Conservation (phyloP, 2,888 invertebrate species). For the Drosophila meridionalis region DNA sequence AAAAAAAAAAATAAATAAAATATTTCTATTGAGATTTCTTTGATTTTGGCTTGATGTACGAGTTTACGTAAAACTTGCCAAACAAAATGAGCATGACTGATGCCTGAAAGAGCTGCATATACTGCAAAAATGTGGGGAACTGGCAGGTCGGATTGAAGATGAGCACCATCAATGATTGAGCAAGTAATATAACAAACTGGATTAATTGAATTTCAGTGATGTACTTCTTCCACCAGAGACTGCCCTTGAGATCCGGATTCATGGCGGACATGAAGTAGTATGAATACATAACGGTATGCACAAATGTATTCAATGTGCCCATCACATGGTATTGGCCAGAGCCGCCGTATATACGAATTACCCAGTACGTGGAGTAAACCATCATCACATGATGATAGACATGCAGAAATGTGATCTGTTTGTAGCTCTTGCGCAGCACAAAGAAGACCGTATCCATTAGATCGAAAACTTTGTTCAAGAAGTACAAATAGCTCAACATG, state of each 20-base stretch:
- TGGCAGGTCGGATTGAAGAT: constrained; percentile 40
- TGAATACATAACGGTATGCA: constrained; percentile 93
- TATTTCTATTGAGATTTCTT: not conserved
- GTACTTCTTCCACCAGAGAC: constrained; percentile 91
- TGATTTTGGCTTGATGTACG: constrained; percentile 27
- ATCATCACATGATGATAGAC: constrained; percentile 63
- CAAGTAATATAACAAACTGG: constrained; percentile 86
- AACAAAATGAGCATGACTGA: constrained; percentile 45
- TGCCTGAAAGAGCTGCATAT: constrained; percentile 29
- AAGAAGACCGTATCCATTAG: constrained; percentile 64
- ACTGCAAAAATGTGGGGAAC: constrained; percentile 23
- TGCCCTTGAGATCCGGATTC: constrained; percentile 89
- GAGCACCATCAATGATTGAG: constrained; percentile 34
- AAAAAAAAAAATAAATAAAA: too few relatives aligned
- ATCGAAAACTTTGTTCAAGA: constrained; percentile 53
- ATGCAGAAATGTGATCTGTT: constrained; percentile 60
- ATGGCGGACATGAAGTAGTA: constrained; percentile 92
- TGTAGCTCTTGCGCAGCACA: constrained; percentile 61
- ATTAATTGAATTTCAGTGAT: constrained; percentile 92
- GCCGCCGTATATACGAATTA: constrained; percentile 84
- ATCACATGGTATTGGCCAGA: constrained; percentile 89
- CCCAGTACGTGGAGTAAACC: constrained; percentile 15
- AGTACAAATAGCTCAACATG: constrained; percentile 13
- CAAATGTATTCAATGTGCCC: constrained; percentile 89
- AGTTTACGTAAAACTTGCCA: constrained; percentile 43